Evolutionary conservation across 2,797 vertebrate species (phyloP).

Genomic region (Enteromius radiatus): DNA sequence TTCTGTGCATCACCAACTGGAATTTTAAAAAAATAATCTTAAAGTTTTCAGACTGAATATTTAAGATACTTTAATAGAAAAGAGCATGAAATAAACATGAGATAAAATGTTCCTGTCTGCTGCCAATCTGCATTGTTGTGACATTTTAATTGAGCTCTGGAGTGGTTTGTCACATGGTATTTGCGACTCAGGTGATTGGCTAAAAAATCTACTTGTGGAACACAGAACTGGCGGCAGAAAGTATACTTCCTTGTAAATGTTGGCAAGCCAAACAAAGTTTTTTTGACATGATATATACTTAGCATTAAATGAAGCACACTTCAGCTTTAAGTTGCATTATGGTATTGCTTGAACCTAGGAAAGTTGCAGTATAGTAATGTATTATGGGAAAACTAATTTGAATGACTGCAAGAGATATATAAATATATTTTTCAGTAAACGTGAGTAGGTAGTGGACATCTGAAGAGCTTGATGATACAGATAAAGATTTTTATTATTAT

Average conservation of each 20-base stretch:
- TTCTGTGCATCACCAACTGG: neutral
- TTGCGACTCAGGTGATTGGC: neutral
- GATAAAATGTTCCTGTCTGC: neutral
- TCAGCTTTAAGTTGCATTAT: slow-evolving; percentile 15
- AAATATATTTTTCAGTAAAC: neutral
- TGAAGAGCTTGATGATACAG: neutral
- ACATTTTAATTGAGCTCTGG: neutral
- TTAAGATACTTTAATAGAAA: too few relatives aligned
- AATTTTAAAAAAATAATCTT: neutral
- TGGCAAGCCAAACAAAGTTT: neutral
- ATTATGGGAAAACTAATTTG: neutral
- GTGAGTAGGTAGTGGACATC: neutral
- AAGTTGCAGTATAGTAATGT: neutral
- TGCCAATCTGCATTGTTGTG: neutral
- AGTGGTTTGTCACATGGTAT: neutral
- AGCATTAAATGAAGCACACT: neutral
- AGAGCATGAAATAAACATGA: neutral
- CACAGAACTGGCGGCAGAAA: neutral
- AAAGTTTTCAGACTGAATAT: neutral
- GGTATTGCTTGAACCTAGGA: neutral
- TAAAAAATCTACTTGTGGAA: neutral
- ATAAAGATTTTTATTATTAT: neutral
- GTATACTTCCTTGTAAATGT: neutral
- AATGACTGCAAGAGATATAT: neutral
- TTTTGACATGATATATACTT: neutral